Conservation (phyloP, 2,888 invertebrate genomes). For the Eristalinus sepulchralis region DNA sequence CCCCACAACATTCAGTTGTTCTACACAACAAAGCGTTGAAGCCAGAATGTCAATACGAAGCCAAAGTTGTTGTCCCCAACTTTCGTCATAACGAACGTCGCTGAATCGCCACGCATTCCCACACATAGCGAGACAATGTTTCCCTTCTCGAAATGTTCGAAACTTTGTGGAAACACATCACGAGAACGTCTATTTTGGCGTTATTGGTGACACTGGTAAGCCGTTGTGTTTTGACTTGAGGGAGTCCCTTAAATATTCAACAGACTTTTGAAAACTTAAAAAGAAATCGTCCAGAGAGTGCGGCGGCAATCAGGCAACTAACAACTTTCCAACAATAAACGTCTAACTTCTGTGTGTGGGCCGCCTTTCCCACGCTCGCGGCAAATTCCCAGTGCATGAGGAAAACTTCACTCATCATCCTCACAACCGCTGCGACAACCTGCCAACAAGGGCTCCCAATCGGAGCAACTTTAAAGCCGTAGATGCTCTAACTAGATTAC, state of each 20-base stretch:
- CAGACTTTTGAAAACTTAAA: conserved; percentile 39
- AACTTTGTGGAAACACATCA: background rate
- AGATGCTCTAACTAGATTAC: conserved; percentile 59
- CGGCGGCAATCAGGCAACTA: conserved; percentile 17
- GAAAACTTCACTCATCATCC: conserved; percentile 44
- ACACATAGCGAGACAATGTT: background rate
- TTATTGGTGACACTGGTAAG: background rate
- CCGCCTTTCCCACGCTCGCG: background rate
- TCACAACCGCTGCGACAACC: conserved; percentile 30
- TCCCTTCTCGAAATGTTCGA: background rate
- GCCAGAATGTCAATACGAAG: background rate
- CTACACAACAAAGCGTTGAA: background rate
- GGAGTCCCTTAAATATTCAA: conserved; percentile 43
- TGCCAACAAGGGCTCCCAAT: background rate
- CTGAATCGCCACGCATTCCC: background rate
- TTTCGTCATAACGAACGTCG: background rate
- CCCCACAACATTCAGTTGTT: too few species aligned
- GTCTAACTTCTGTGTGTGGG: conserved; percentile 38
- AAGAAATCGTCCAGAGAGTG: conserved; percentile 26
- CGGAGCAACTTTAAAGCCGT: background rate
- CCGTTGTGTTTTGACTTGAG: background rate
- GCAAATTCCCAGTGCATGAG: background rate
- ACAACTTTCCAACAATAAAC: conserved; percentile 40
- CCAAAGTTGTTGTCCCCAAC: background rate
- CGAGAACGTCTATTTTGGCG: background rate